Evolutionary conservation across 2,797 vertebrate genomes (phyloP).

Genomic region (Phaenicophaeus curvirostris): DNA sequence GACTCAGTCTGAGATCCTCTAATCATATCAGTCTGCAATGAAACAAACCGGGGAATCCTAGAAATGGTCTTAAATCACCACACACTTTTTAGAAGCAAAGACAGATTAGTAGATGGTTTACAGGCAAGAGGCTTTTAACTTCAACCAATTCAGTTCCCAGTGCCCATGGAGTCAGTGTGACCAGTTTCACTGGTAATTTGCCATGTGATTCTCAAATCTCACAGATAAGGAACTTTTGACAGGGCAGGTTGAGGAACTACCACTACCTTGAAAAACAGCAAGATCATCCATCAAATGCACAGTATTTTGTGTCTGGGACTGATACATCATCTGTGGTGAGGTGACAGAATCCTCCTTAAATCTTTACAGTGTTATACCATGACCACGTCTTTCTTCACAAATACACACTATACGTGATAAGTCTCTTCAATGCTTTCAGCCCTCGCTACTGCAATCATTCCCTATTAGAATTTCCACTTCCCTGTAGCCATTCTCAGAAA

Average conservation of each 20-base stretch:
- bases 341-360: neutral
- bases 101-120: neutral
- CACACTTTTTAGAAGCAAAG: neutral
- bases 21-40: neutral
- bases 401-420: neutral
- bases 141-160: neutral
- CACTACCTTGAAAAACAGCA: neutral
- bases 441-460: neutral
- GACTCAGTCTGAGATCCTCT: neutral
- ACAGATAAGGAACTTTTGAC: neutral
- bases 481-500: neutral
- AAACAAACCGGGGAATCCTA: neutral
- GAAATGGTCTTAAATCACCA: neutral
- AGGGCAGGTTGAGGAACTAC: neutral
- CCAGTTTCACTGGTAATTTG: neutral
- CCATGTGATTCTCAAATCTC: neutral
- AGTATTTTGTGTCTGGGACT: neutral
- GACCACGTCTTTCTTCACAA: neutral
- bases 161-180: neutral
- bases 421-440: neutral
- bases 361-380: neutral
- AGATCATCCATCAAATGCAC: neutral
- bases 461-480: neutral
- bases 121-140: neutral
- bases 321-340: neutral